phyloP scores from a whole-genome alignment of 2,888 invertebrate species.

The Pelosia muscerda region DNA sequence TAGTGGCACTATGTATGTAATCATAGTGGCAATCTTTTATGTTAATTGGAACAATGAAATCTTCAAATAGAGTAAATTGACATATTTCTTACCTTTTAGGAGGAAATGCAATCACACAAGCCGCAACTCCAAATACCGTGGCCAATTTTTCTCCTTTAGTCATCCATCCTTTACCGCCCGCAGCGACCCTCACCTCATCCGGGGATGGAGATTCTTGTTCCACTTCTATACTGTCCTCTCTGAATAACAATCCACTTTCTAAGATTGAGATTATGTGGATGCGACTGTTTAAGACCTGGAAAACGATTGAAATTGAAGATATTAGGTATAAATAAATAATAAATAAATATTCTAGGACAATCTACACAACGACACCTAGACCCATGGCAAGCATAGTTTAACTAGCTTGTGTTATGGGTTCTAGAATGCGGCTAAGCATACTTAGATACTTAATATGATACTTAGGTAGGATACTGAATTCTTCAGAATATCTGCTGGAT shows the following conservation, averaged over 20 bases:
- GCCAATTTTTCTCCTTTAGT: conserved; percentile 67
- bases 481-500: too few relatives aligned
- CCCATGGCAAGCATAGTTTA: too few relatives aligned
- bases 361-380: too few relatives aligned
- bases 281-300: conserved; percentile 71
- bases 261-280: conserved; percentile 72
- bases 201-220: conserved; percentile 72
- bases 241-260: conserved; percentile 78
- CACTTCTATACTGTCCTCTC: conserved; percentile 77
- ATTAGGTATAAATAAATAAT: too few relatives aligned
- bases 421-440: too few relatives aligned
- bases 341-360: too few relatives aligned
- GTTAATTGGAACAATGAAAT: too few relatives aligned
- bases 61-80: neutral
- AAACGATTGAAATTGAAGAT: neutral
- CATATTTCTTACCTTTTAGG: conserved; percentile 61
- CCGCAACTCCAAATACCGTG: conserved; percentile 43
- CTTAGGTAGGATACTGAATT: too few relatives aligned
- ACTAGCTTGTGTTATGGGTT: too few relatives aligned
- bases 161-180: conserved; percentile 72
- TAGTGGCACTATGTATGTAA: too few relatives aligned
- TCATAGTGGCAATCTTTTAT: too few relatives aligned
- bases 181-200: conserved; percentile 61
- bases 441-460: too few relatives aligned
- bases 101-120: conserved; percentile 59